Conservation (phyloP, 2,113 vertebrate species). For the Heptranchias perlo region DNA sequence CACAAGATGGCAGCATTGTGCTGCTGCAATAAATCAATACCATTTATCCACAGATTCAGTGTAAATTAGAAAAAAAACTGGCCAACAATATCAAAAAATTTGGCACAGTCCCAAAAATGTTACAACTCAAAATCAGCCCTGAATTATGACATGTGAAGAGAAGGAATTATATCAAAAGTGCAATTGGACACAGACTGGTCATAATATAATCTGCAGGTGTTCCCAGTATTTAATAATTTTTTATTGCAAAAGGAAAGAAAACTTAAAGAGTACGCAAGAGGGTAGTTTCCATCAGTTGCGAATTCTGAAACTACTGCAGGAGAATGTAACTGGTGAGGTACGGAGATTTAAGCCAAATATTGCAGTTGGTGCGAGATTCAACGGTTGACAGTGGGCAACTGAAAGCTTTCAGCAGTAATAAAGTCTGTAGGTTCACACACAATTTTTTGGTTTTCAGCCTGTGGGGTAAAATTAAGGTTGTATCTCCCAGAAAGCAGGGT, state of each 20-base stretch:
- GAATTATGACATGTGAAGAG: background rate
- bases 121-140: background rate
- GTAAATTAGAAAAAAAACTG: background rate
- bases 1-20: slow-evolving; percentile 14
- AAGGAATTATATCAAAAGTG: background rate
- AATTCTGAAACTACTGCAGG: background rate
- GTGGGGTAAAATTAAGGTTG: background rate
- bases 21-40: background rate
- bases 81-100: background rate
- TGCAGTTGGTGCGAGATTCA: background rate
- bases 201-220: background rate
- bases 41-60: background rate
- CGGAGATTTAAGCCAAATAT: background rate
- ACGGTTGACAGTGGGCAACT: background rate
- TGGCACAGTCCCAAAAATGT: too few species aligned
- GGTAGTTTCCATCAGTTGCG: background rate
- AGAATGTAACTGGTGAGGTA: background rate
- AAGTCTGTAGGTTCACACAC: background rate
- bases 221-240: background rate
- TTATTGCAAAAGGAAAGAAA: background rate
- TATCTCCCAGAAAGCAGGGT: background rate
- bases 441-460: background rate
- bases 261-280: background rate
- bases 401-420: background rate
- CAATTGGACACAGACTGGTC: background rate